Base-by-base conservation (phyloP, 2,888 invertebrate genomes). In the Autographa pulchrina region DNA sequence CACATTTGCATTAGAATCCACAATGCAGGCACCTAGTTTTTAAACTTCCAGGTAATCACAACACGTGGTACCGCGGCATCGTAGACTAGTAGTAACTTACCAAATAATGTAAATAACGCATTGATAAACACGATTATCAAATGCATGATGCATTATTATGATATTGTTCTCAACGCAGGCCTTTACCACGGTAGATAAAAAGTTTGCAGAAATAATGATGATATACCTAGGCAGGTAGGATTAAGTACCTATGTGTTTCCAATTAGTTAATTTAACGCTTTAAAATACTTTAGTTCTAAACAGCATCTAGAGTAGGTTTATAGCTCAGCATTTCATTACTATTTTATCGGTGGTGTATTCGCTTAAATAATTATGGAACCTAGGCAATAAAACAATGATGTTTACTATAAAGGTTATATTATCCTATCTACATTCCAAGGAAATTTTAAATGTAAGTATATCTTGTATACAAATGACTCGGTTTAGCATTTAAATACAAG, bases 401-500 rank as follows among this genome's bases (percentile, higher is more conserved):
- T 79, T 68, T 68, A 59, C 61, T 69, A 61, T 74, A 72, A 66
- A 43, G 61, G 38, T 62, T 68, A 48, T 77, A 11, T 38, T 38
- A 52, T 43, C 16, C 54, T 70, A 56, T 69, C 67, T 73, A 66
- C 76, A 83, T 82, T 77, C 77, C 77, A 80, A 85, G 82, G 77
- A 81, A 87, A 87, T 85, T 87, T 83, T 74, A 84, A 74, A 75
- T 71, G 81, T n/a, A n/a, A n/a, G n/a, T 69, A 75, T 74, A 78
- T 67, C 59, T 65, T 74, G 78, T 77, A 80, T 77, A 76, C 74
- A 81, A 83, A 82, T 77, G 75, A 71, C 76, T 74, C 70, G 73
- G 79, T 83, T 88, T 84, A 86, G 86, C 86, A 90, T 91, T 87
- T 86, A 88, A 88, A 88, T 74, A 75, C 72, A 69, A 60, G 70